phyloP scores from a whole-genome alignment of 1,140 invertebrate species.

The Panagrolaimus sp. region DNA sequence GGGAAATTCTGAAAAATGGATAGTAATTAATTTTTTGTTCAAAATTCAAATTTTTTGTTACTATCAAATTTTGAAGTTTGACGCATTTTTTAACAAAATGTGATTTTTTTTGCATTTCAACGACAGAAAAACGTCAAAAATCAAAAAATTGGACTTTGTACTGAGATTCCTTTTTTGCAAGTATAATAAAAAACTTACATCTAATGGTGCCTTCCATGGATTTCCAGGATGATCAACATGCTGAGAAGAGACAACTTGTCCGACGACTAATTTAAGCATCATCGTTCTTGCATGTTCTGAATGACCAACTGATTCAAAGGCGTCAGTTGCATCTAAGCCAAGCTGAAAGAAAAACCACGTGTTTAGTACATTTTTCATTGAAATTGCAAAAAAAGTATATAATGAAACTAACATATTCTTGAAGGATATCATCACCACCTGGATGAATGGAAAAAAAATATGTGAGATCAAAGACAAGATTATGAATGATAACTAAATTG shows the following conservation, averaged over 20 bases:
- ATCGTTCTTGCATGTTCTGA: conserved; percentile 23
- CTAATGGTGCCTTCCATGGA: too few species aligned
- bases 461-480: conserved; percentile 42
- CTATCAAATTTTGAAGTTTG: too few species aligned
- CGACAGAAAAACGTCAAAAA: too few species aligned
- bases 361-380: too few species aligned
- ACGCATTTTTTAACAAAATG: too few species aligned
- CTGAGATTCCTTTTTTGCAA: too few species aligned
- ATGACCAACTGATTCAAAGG: conserved; percentile 39
- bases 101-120: too few species aligned
- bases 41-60: too few species aligned
- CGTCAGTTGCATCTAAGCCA: conserved; percentile 32
- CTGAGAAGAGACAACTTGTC: conserved; percentile 21
- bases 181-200: too few species aligned
- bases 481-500: conserved; percentile 35
- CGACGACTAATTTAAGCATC: conserved; percentile 39
- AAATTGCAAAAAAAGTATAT: not conserved
- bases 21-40: not conserved
- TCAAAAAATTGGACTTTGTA: too few species aligned
- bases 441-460: conserved; percentile 38
- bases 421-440: conserved; percentile 33
- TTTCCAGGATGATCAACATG: conserved; percentile 3
- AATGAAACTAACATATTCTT: conserved; percentile 42
- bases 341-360: conserved; percentile 28
- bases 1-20: conserved; percentile 9